These are phyloP conservation scores for Megaceryle alcyon DNA, from an alignment of 2,797 vertebrate genomes.

Conservation along the genomic window DNA sequence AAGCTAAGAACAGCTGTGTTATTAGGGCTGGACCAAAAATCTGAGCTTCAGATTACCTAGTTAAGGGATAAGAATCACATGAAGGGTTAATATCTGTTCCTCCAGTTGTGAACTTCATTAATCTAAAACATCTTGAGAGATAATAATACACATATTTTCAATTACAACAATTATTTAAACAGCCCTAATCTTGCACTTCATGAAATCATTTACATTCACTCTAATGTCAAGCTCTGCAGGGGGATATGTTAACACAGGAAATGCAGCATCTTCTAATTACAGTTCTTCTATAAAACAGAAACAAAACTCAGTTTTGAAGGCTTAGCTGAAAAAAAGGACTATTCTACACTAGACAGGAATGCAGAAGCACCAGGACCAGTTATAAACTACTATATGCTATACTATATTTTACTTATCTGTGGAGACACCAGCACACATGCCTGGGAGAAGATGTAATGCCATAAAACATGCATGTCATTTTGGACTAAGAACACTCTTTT, in stretches of 20 bases:
- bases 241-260: conserved; percentile 20
- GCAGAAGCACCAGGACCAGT: not conserved
- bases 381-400: not conserved
- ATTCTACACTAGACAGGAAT: not conserved
- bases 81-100: conserved; percentile 39
- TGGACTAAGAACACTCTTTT: not conserved
- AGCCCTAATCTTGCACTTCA: conserved; percentile 64
- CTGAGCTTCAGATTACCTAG: not conserved
- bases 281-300: conserved; percentile 17
- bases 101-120: conserved; percentile 63
- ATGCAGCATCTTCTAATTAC: conserved; percentile 46
- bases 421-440: not conserved
- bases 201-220: conserved; percentile 46
- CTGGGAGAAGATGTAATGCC: not conserved
- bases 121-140: conserved; percentile 55
- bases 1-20: not conserved
- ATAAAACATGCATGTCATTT: not conserved
- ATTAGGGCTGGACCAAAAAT: not conserved
- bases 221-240: conserved; percentile 31
- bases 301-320: conserved; percentile 8
- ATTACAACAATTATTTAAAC: conserved; percentile 69
- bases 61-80: not conserved
- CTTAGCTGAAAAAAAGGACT: not conserved
- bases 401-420: not conserved
- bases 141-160: conserved; percentile 66